Evolutionary conservation across 2,113 vertebrate genomes (phyloP), one percentile per base, ranked within the genome.

Genomic region (Tenebrosternarchus preto): DNA sequence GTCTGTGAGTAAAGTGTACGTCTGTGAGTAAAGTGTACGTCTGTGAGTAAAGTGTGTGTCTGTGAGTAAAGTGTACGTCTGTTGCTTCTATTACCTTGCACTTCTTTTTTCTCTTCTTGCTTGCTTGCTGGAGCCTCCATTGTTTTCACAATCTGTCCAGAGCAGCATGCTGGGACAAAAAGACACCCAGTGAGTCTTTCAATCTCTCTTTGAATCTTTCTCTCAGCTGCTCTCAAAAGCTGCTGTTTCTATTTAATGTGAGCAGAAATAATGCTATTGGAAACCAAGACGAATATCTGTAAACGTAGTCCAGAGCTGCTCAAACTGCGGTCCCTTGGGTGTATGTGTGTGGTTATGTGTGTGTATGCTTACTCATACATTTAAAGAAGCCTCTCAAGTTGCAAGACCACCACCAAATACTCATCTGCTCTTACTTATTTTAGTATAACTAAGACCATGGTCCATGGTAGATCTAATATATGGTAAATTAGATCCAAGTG

Each of bases 21-120:
- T n/a, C n/a, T n/a, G n/a, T n/a, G n/a, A n/a, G n/a, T n/a, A n/a
- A n/a, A n/a, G n/a, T n/a, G n/a, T n/a, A n/a, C n/a, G n/a, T 12
- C 43, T 15, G 12, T 50, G 43, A 50, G 43, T 15, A 12, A 1
- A 50, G 43, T 15, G 7, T 9, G n/a, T n/a, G n/a, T n/a, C n/a
- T n/a, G n/a, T n/a, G n/a, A n/a, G n/a, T n/a, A n/a, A n/a, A n/a
- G n/a, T n/a, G n/a, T n/a, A n/a, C n/a, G n/a, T 12, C 43, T 12
- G 43, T 12, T 50, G 43, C 11, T 50, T 50, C 43, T 12, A 9
- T 50, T 87, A 97, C 97, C 96, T 92, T 94, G 95, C 1, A 93
- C 88, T 75, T 98, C 97, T 87, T 98, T 98, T 88, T 99, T 98
- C 84, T 98, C 97, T 85, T 97, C 96, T 33, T 95, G 96, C 82